Conservation (phyloP, 2,888 invertebrate species). For the Papilio protenor region DNA sequence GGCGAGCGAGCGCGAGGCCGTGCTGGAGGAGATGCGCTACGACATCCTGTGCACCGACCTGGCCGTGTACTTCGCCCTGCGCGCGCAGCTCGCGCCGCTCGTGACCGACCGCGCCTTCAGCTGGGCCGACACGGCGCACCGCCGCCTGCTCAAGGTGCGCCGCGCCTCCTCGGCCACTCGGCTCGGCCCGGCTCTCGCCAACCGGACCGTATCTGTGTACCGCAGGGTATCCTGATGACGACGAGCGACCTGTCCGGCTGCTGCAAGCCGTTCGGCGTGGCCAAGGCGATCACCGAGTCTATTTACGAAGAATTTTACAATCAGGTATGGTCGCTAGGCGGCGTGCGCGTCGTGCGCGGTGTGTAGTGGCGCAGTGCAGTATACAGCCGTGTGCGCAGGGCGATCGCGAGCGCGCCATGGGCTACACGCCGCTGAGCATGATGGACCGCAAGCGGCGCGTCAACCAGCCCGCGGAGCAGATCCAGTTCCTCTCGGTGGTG, state of each 20-base stretch:
- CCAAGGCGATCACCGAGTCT: conserved; percentile 80
- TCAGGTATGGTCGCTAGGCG: conserved; percentile 65
- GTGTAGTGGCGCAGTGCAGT: background rate
- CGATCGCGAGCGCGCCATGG: conserved; percentile 84
- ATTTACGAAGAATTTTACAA: conserved; percentile 84
- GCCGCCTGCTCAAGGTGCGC: conserved; percentile 80
- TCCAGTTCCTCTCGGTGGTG: conserved; percentile 85
- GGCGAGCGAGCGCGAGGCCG: conserved; percentile 64
- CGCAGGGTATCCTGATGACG: conserved; percentile 83
- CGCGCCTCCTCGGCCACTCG: background rate
- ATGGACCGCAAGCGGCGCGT: conserved; percentile 85
- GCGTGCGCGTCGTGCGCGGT: background rate
- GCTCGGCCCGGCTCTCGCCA: background rate
- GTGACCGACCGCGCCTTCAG: conserved; percentile 77
- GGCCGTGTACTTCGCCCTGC: conserved; percentile 80
- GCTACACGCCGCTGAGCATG: conserved; percentile 85
- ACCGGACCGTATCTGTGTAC: background rate
- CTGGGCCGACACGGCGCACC: conserved; percentile 77
- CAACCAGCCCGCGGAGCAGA: conserved; percentile 86
- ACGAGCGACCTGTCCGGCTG: conserved; percentile 85
- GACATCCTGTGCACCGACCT: conserved; percentile 86
- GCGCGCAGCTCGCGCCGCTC: conserved; percentile 81
- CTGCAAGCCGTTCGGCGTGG: conserved; percentile 84
- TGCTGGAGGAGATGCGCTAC: conserved; percentile 82
- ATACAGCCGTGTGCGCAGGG: conserved; percentile 69